Evolutionary conservation across 35 echinoderm and acorn worm species (phyloP).

Genomic region (Eucidaris tribuloides): DNA sequence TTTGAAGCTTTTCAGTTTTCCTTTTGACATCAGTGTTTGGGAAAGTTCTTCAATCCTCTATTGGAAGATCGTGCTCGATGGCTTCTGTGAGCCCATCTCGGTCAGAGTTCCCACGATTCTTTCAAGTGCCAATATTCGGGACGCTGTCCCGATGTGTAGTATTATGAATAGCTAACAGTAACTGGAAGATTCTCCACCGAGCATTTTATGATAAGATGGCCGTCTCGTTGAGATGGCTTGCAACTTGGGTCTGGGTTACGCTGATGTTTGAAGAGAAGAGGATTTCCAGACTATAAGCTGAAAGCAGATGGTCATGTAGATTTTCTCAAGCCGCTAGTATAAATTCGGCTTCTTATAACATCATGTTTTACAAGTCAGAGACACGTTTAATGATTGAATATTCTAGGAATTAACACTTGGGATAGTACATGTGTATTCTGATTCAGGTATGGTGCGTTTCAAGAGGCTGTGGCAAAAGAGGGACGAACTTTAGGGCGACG

Average conservation of each 20-base stretch:
- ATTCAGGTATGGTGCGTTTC: too few species aligned
- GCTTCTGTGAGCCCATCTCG: slow-evolving; percentile 55
- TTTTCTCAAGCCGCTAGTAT: neutral
- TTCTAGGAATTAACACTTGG: too few species aligned
- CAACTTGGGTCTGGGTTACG: slow-evolving; percentile 31
- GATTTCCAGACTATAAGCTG: slow-evolving; percentile 45
- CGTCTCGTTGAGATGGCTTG: slow-evolving; percentile 42
- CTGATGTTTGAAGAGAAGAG: slow-evolving; percentile 53
- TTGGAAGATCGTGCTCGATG: slow-evolving; percentile 56
- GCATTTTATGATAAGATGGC: slow-evolving; percentile 32
- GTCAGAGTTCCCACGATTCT: slow-evolving; percentile 39
- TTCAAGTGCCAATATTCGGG: slow-evolving; percentile 42
- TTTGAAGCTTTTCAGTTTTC: neutral
- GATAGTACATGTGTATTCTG: too few species aligned
- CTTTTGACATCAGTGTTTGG: neutral
- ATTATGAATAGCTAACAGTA: slow-evolving; percentile 43
- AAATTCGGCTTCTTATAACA: neutral
- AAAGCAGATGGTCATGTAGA: too few species aligned
- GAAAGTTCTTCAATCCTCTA: slow-evolving; percentile 37
- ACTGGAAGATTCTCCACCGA: slow-evolving; percentile 24
- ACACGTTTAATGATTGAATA: too few species aligned
- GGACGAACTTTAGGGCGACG: too few species aligned
- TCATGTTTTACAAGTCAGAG: neutral
- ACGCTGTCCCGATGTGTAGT: slow-evolving; percentile 44
- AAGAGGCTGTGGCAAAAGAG: too few species aligned